A percentile compares a stretch with the other conserved stretches of the same genome.
These are phyloP conservation scores for Dasypus novemcinctus DNA, from an alignment of 2,113 vertebrate genomes.

Conservation along the genomic window DNA sequence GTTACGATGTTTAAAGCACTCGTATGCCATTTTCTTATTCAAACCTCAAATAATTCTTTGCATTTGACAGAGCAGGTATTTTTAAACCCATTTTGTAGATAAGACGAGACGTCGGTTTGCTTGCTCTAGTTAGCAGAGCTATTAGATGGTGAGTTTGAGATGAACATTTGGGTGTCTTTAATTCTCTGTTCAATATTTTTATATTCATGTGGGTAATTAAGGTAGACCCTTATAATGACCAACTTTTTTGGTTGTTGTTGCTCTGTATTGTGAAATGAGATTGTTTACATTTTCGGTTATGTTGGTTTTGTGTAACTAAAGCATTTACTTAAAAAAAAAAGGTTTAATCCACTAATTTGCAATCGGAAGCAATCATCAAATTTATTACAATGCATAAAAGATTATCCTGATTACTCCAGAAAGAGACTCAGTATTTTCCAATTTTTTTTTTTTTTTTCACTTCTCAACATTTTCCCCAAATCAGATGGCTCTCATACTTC, in stretches of 20 bases:
- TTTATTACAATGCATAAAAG: not conserved
- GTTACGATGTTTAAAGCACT: not conserved
- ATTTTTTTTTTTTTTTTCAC: not conserved
- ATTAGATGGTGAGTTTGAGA: not conserved
- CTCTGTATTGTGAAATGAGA: constrained; percentile 20
- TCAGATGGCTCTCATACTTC: not conserved
- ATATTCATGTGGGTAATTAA: not conserved
- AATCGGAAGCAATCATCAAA: not conserved
- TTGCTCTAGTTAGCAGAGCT: not conserved
- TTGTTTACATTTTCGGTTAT: not conserved
- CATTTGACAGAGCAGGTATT: not conserved
- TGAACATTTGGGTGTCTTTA: not conserved
- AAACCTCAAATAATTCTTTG: not conserved
- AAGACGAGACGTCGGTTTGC: not conserved
- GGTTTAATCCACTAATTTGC: not conserved
- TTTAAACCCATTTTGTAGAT: constrained; percentile 6
- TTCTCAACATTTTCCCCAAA: not conserved
- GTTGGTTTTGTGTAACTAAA: constrained; percentile 12
- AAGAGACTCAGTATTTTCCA: constrained; percentile 1
- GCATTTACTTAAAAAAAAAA: not conserved
- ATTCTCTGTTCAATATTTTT: not conserved
- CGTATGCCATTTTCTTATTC: constrained; percentile 10
- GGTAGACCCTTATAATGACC: not conserved
- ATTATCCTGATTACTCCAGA: not conserved
- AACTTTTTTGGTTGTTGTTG: not conserved